These are phyloP conservation scores for Schrankia costaestrigalis DNA, from an alignment of 2,888 invertebrate genomes.

Conservation along the genomic window DNA sequence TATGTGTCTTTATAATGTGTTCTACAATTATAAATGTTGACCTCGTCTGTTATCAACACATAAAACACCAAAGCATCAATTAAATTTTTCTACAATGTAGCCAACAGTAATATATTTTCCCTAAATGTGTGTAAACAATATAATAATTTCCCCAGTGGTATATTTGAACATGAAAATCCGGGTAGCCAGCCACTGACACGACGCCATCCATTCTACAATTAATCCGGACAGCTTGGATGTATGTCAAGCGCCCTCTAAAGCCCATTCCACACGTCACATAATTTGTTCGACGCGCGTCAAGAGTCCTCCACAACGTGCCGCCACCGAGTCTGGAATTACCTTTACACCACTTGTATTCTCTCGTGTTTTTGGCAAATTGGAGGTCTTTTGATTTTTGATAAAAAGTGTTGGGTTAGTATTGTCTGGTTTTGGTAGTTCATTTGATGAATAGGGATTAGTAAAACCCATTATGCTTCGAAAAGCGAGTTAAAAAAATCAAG, in stretches of 20 bases:
- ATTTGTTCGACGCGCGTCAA: slow-evolving; percentile 44
- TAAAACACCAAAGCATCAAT: no score
- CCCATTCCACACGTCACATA: slow-evolving; percentile 38
- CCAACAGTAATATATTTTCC: no score
- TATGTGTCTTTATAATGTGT: no score
- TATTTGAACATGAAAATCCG: background rate
- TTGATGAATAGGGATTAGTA: no score
- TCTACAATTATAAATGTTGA: no score
- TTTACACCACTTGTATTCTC: slow-evolving; percentile 23
- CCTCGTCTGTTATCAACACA: no score
- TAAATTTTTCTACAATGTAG: no score
- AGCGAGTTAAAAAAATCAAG: no score
- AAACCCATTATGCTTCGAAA: no score
- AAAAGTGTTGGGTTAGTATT: no score
- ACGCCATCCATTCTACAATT: slow-evolving; percentile 40
- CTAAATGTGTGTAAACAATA: background rate
- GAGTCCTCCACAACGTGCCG: slow-evolving; percentile 26
- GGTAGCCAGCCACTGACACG: slow-evolving; percentile 4
- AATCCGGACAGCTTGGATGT: slow-evolving; percentile 40
- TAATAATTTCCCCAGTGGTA: background rate
- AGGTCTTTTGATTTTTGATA: slow-evolving; percentile 4
- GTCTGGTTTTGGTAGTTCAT: no score
- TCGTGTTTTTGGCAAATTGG: slow-evolving; percentile 32
- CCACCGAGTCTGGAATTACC: slow-evolving; percentile 31
- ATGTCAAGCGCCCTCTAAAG: slow-evolving; percentile 51